A percentile compares a stretch with the other conserved stretches of the same genome.
phyloP scores from a whole-genome alignment of 1,140 invertebrate species.

The Hestina assimilis region DNA sequence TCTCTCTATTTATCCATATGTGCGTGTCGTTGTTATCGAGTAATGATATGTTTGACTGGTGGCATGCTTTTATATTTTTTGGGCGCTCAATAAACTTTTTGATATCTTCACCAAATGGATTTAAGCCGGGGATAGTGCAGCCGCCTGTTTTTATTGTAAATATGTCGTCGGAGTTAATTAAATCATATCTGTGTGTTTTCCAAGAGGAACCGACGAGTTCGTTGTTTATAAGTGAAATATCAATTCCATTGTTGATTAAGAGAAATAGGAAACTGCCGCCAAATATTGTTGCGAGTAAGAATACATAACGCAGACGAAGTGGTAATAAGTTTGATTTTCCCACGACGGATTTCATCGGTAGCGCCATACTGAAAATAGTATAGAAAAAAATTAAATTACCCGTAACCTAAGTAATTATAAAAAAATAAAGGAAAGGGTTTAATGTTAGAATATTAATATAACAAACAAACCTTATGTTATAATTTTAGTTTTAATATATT shows the following conservation, averaged over 20 bases:
- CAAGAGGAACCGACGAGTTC: constrained; percentile 33
- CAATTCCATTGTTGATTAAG: constrained; percentile 45
- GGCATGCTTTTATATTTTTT: constrained; percentile 55
- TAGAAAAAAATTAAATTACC: not conserved
- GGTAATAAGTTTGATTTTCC: constrained; percentile 23
- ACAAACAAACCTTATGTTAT: too few relatives aligned
- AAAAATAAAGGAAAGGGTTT: too few relatives aligned
- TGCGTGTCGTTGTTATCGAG: constrained; percentile 82
- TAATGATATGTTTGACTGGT: constrained; percentile 68
- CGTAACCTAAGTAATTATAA: too few relatives aligned
- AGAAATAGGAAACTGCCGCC: constrained; percentile 52
- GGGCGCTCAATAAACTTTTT: constrained; percentile 67
- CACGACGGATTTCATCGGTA: constrained; percentile 30
- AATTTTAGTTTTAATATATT: too few relatives aligned
- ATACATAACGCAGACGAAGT: constrained; percentile 49
- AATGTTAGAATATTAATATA: too few relatives aligned
- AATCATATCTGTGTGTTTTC: constrained; percentile 31
- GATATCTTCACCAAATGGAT: constrained; percentile 82
- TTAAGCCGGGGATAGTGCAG: constrained; percentile 88
- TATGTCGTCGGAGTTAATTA: constrained; percentile 34
- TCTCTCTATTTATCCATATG: constrained; percentile 74
- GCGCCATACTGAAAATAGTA: constrained; percentile 57
- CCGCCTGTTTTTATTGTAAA: constrained; percentile 85
- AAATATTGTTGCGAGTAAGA: constrained; percentile 49
- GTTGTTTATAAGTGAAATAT: constrained; percentile 46